Base-by-base conservation (phyloP, 2,113 vertebrate genomes). In the Meriones unguiculatus region DNA sequence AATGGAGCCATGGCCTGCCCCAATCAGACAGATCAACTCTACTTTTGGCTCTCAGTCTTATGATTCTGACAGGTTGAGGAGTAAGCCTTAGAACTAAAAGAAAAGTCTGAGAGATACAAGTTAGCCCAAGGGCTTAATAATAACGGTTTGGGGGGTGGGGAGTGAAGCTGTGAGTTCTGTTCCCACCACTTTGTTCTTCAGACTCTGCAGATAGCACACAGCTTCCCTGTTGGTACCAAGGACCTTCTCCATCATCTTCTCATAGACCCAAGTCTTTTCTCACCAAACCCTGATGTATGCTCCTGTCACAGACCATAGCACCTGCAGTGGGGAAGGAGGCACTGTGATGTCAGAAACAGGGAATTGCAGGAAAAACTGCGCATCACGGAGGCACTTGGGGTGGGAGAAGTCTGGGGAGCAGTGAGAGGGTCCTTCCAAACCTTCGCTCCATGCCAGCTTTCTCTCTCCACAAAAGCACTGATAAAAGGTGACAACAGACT, bases 41-140 rank as follows among this genome's bases (percentile, higher is more conserved):
- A 62, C 65, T 57, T 78, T 73, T 82, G 13, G 41, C 50, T 93
- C 5, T n/a, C 9, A 0, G 8, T 59, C 65, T 84, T 65, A 30
- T 14, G 78, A 78, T 32, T 65, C 22, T 22, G 32, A 75, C 2
- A 0, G 25, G 25, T 38, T 95, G 65, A 90, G 91, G 32, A 75
- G 32, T 22, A 82, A 89, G 35, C 38, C n/a, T 14, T 18, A 18
- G 90, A 20, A 77, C 30, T 24, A 54, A 89, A 67, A 73, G 9
- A 86, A 75, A 84, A 95, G 14, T 57, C 59, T 91, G n/a, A 86
- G 11, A 89, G n/a, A 87, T 30, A 73, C 50, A 73, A 91, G 90
- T 1, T 77, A 91, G 9, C 13, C 30, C 50, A 78, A 81, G 2
- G 5, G 12, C 85, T 96, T 96, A 80, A 67, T 20, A 32, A 80